Conservation (phyloP, 2,113 vertebrate genomes). For the Gymnobelideus leadbeateri region DNA sequence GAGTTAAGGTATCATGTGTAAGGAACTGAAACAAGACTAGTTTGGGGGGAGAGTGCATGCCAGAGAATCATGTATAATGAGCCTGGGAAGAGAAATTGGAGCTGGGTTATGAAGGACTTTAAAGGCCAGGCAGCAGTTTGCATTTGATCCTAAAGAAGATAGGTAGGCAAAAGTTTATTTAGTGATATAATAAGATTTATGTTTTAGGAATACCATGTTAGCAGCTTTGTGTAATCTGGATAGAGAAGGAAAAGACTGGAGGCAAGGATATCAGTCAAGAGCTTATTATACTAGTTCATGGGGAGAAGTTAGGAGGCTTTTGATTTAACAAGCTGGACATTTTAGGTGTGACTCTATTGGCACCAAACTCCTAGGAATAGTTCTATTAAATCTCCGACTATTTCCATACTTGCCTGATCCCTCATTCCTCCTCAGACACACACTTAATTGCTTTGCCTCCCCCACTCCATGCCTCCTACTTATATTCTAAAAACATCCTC, state of each 20-base stretch:
- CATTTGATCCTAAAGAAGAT: background rate
- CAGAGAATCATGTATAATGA: background rate
- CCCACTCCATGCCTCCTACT: slow-evolving; percentile 66
- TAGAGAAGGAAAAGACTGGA: background rate
- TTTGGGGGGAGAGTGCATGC: background rate
- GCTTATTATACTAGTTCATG: background rate
- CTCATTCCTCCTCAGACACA: slow-evolving; percentile 11
- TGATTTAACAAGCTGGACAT: background rate
- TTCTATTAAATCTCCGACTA: background rate
- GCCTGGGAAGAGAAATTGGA: background rate
- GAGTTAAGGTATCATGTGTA: background rate
- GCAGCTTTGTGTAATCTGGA: background rate
- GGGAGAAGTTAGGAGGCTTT: background rate
- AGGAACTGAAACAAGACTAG: background rate
- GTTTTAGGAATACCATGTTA: background rate
- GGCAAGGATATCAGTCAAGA: background rate
- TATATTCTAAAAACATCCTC: slow-evolving; percentile 74
- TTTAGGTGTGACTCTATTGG: background rate
- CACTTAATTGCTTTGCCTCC: slow-evolving; percentile 45
- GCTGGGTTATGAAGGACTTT: background rate
- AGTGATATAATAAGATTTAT: background rate
- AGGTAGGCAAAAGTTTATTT: background rate
- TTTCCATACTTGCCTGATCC: slow-evolving; percentile 43
- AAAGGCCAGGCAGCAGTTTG: background rate
- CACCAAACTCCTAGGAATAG: background rate